phyloP scores from a whole-genome alignment of 2,888 invertebrate species.

The Agrochola circellaris region DNA sequence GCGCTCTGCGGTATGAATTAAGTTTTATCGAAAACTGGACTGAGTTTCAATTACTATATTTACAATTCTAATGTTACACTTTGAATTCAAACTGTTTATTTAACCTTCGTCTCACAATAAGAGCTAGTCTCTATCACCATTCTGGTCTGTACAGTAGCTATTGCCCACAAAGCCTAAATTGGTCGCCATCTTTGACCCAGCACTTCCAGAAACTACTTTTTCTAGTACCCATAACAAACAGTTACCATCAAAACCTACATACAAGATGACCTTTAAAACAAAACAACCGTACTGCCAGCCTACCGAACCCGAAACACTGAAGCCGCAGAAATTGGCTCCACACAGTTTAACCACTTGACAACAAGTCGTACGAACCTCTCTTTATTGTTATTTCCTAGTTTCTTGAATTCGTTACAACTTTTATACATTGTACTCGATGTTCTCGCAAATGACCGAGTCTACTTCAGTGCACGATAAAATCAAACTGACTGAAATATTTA shows the following conservation, averaged over 20 bases:
- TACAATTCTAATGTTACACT: background rate
- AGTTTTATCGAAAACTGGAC: background rate
- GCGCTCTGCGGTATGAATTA: background rate
- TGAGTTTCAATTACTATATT: no score
- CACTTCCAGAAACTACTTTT: slow-evolving; percentile 15
- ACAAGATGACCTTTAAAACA: slow-evolving; percentile 16
- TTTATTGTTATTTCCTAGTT: slow-evolving; percentile 50
- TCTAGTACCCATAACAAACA: slow-evolving; percentile 18
- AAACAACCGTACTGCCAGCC: background rate
- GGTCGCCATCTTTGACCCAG: slow-evolving; percentile 4
- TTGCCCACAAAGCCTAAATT: slow-evolving; percentile 5
- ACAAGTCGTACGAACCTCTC: slow-evolving; percentile 18
- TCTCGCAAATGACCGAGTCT: slow-evolving; percentile 19
- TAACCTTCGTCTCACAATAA: background rate
- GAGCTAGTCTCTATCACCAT: background rate
- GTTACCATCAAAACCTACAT: background rate
- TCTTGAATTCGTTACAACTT: slow-evolving; percentile 42
- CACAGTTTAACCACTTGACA: slow-evolving; percentile 32
- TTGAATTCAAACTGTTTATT: background rate
- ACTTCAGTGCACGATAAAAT: slow-evolving; percentile 18
- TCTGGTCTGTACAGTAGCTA: background rate
- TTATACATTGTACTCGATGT: slow-evolving; percentile 13
- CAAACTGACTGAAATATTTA: slow-evolving; percentile 49
- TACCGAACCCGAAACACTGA: background rate
- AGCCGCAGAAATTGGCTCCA: slow-evolving; percentile 13